Percentiles rank a stretch among this genome's conserved stretches.
Conservation (phyloP, 2,888 invertebrate genomes). For the Hyppa rectilinea region DNA sequence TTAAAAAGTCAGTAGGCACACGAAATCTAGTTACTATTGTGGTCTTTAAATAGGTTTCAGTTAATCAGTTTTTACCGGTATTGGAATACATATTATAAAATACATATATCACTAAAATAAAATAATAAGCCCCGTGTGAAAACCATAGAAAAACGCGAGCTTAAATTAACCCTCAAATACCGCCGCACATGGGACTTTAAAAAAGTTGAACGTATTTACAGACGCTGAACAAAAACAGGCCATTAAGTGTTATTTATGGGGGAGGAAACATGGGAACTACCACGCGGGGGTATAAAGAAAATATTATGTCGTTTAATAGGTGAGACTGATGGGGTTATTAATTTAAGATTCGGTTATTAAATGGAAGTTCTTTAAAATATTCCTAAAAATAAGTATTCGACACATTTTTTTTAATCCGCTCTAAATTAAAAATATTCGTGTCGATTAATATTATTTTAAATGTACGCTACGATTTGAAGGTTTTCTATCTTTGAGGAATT, state of each 20-base stretch:
- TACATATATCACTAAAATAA: slow-evolving; percentile 18
- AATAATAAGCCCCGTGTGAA: slow-evolving; percentile 1
- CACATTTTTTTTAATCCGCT: background rate
- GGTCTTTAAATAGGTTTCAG: slow-evolving; percentile 1
- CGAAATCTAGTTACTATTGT: background rate
- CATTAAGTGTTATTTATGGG: slow-evolving; percentile 65
- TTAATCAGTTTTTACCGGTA: slow-evolving; percentile 7
- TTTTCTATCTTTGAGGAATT: background rate
- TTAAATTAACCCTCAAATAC: slow-evolving; percentile 61
- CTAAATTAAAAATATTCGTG: background rate
- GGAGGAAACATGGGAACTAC: slow-evolving; percentile 45
- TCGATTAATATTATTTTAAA: background rate
- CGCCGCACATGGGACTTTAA: slow-evolving; percentile 59
- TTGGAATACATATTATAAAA: background rate
- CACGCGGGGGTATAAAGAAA: slow-evolving; percentile 48
- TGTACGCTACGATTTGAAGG: background rate
- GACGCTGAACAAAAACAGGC: slow-evolving; percentile 59
- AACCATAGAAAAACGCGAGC: slow-evolving; percentile 42
- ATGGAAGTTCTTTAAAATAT: too few species aligned
- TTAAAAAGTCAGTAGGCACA: background rate
- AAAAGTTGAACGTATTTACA: slow-evolving; percentile 61
- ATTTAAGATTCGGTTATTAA: background rate
- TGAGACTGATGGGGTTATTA: slow-evolving; percentile 14
- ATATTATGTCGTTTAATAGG: slow-evolving; percentile 60
- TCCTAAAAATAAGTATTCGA: background rate